Evolutionary conservation across 2,797 vertebrate genomes (phyloP).

Genomic region (Pseudopleuronectes americanus): DNA sequence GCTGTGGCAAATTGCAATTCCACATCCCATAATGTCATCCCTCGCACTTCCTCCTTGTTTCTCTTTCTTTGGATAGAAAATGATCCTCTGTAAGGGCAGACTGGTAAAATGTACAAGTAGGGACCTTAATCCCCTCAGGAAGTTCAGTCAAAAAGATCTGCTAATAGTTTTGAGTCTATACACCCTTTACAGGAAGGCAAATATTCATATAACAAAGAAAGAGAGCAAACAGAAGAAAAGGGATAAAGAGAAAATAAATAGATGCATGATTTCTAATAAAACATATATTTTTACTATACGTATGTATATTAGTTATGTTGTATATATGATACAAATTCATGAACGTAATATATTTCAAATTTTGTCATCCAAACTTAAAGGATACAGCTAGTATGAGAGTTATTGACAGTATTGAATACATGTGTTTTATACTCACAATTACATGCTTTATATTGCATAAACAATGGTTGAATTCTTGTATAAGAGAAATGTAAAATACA

Average conservation of each 20-base stretch:
- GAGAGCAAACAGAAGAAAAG: neutral
- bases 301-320: neutral
- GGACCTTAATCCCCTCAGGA: slow-evolving; percentile 58
- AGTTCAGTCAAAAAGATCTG: slow-evolving; percentile 52
- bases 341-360: neutral
- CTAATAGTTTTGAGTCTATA: slow-evolving; percentile 45
- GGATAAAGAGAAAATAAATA: neutral
- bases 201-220: slow-evolving; percentile 26
- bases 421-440: neutral
- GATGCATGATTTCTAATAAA: neutral
- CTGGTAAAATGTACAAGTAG: slow-evolving; percentile 51
- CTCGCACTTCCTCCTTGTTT: slow-evolving; percentile 70
- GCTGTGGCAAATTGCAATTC: slow-evolving; percentile 78
- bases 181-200: slow-evolving; percentile 18
- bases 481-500: no score
- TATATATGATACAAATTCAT: neutral
- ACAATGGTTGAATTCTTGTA: neutral
- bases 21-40: slow-evolving; percentile 77
- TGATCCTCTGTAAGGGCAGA: slow-evolving; percentile 68
- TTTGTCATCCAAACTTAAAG: neutral
- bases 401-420: neutral
- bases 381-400: neutral
- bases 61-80: slow-evolving; percentile 61
- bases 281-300: neutral
- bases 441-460: neutral